phyloP scores from a whole-genome alignment of 2,888 invertebrate species.

The Ischnus inquisitorius region DNA sequence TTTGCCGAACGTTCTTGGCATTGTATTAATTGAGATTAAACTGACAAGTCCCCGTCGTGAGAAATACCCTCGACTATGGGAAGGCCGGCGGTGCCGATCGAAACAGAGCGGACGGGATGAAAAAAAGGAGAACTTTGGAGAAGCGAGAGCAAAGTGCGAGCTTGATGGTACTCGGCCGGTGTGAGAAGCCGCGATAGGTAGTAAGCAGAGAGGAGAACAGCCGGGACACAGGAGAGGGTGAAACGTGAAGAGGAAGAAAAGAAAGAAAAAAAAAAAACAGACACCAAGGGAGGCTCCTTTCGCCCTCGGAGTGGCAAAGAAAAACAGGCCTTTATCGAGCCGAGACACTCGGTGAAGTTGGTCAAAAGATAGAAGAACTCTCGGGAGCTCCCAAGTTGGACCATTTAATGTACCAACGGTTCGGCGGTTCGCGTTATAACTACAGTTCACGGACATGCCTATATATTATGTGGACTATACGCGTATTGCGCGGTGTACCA shows the following conservation, averaged over 20 bases:
- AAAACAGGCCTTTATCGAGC: constrained; percentile 83
- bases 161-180: constrained; percentile 28
- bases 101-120: constrained; percentile 15
- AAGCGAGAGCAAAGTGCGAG: constrained; percentile 47
- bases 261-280: constrained; percentile 72
- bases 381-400: constrained; percentile 78
- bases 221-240: constrained; percentile 39
- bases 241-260: constrained; percentile 52
- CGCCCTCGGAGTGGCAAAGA: constrained; percentile 75
- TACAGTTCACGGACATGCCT: constrained; percentile 26
- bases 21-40: neutral
- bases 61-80: neutral
- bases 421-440: constrained; percentile 37
- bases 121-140: constrained; percentile 58
- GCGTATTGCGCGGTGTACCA: neutral
- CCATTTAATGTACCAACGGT: constrained; percentile 78
- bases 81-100: neutral
- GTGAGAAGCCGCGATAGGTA: constrained; percentile 55
- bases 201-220: constrained; percentile 43
- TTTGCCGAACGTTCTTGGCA: neutral
- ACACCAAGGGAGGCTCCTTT: constrained; percentile 62
- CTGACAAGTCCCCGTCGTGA: neutral
- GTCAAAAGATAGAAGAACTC: constrained; percentile 78
- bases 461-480: constrained; percentile 1
- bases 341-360: constrained; percentile 80